Evolutionary conservation across 2,113 vertebrate genomes (phyloP).

Genomic region (Acanthisitta chloris): DNA sequence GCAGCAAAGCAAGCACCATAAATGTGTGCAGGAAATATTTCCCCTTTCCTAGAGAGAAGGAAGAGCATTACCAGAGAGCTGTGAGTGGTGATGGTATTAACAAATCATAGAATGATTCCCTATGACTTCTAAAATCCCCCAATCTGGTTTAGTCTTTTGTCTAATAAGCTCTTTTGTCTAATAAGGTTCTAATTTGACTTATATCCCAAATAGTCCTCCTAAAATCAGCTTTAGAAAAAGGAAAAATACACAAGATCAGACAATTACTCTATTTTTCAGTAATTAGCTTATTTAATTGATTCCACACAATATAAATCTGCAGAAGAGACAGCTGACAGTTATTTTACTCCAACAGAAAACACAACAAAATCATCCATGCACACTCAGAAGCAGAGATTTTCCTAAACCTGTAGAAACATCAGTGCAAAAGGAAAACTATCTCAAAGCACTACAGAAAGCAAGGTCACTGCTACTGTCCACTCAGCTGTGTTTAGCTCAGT

Average conservation of each 20-base stretch:
- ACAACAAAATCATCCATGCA: not conserved
- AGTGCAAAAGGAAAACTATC: not conserved
- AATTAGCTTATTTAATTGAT: not conserved
- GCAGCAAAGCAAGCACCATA: not conserved
- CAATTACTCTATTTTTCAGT: not conserved
- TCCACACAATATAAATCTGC: not conserved
- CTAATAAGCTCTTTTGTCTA: not conserved
- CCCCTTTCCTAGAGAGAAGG: not conserved
- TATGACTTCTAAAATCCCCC: no score
- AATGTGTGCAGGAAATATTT: not conserved
- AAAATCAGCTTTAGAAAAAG: not conserved
- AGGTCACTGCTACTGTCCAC: not conserved
- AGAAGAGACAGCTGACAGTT: not conserved
- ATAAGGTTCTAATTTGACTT: not conserved
- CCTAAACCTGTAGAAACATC: not conserved
- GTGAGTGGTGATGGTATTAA: not conserved
- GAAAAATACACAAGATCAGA: not conserved
- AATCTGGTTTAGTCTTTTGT: not conserved
- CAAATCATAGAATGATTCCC: no score
- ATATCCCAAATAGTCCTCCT: not conserved
- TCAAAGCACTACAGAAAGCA: not conserved
- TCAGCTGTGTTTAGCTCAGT: not conserved
- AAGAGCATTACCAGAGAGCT: not conserved
- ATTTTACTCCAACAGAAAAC: not conserved
- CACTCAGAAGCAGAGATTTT: not conserved